These are phyloP conservation scores for Lasioglossum marginatum DNA, from an alignment of 2,888 invertebrate species.

Conservation along the genomic window DNA sequence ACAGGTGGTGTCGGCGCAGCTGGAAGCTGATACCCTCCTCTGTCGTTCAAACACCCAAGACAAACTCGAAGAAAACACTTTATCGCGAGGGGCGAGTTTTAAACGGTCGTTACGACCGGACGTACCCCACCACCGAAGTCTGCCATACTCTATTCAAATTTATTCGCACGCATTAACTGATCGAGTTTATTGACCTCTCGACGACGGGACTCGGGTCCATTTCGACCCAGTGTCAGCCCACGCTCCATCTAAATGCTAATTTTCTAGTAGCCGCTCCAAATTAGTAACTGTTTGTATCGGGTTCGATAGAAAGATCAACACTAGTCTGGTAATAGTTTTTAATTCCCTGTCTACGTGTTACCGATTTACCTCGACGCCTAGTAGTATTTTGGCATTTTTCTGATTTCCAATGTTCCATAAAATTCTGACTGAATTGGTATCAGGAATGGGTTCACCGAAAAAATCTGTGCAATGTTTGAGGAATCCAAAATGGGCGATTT, in stretches of 20 bases:
- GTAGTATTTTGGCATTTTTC: too few relatives aligned
- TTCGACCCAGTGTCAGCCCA: not conserved
- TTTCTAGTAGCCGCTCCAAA: not conserved
- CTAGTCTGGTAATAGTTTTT: not conserved
- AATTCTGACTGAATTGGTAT: too few relatives aligned
- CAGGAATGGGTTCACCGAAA: too few relatives aligned
- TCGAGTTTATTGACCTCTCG: not conserved
- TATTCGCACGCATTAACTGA: not conserved
- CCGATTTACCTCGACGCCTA: too few relatives aligned
- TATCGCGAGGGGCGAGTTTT: constrained; percentile 46
- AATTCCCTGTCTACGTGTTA: too few relatives aligned
- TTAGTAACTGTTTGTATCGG: not conserved
- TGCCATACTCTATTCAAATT: not conserved
- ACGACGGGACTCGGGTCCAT: not conserved
- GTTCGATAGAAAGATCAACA: not conserved
- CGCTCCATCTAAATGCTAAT: not conserved
- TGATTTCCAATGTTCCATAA: too few relatives aligned
- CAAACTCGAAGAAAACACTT: constrained; percentile 30
- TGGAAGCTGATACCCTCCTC: constrained; percentile 45
- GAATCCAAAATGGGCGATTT: not conserved
- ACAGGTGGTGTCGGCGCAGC: constrained; percentile 53
- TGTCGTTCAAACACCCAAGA: constrained; percentile 39
- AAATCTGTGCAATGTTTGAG: not conserved
- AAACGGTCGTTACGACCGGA: constrained; percentile 15
- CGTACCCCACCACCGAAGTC: not conserved